These are phyloP conservation scores for Brassicogethes aeneus DNA, from an alignment of 2,888 invertebrate genomes.

Conservation along the genomic window DNA sequence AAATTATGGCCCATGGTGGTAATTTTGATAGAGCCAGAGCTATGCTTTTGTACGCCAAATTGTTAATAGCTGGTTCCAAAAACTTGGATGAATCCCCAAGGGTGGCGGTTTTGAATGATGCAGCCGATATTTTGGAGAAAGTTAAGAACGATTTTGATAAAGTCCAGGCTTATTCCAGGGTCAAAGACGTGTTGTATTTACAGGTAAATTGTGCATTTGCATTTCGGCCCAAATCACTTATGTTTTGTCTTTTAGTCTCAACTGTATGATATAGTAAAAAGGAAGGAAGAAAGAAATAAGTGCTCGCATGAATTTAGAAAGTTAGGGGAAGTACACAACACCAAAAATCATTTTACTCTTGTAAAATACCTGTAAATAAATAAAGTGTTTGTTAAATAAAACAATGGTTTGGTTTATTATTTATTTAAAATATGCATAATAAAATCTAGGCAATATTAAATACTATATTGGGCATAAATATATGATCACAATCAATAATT, in stretches of 20 bases:
- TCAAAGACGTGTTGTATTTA: constrained; percentile 64
- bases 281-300: constrained; percentile 64
- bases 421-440: constrained; percentile 45
- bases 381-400: background rate
- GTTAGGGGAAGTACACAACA: constrained; percentile 62
- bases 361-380: constrained; percentile 45
- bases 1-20: constrained; percentile 71
- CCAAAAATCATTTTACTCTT: constrained; percentile 48
- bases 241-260: constrained; percentile 49
- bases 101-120: constrained; percentile 45
- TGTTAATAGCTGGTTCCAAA: constrained; percentile 66
- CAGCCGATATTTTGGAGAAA: constrained; percentile 53
- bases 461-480: constrained; percentile 39
- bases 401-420: constrained; percentile 10
- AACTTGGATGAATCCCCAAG: constrained; percentile 49
- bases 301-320: constrained; percentile 74
- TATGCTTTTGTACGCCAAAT: constrained; percentile 67
- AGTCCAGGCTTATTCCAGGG: constrained; percentile 66
- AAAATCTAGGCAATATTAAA: constrained; percentile 42
- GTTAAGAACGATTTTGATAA: constrained; percentile 63
- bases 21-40: constrained; percentile 72
- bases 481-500: constrained; percentile 43
- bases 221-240: background rate
- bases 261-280: constrained; percentile 65
- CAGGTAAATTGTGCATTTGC: constrained; percentile 42